These are phyloP conservation scores for Regulus satrapa DNA, from an alignment of 2,113 vertebrate species.

Conservation along the genomic window DNA sequence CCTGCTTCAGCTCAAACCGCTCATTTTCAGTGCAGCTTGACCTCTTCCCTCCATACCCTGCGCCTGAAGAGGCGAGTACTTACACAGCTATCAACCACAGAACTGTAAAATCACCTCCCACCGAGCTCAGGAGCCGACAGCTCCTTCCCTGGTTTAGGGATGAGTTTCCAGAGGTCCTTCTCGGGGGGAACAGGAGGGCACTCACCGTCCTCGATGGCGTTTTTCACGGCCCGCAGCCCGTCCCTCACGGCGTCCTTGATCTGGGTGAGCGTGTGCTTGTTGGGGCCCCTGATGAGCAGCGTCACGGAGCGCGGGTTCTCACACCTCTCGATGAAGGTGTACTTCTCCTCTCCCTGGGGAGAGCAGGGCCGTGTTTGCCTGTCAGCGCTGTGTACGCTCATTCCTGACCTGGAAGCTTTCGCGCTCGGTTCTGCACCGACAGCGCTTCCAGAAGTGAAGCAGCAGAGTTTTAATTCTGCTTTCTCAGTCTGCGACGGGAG, in stretches of 20 bases:
- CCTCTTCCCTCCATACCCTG: background rate
- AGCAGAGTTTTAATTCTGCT: background rate
- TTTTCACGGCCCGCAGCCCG: constrained; percentile 92
- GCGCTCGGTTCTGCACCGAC: background rate
- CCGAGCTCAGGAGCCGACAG: no score
- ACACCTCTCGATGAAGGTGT: constrained; percentile 94
- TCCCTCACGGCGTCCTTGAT: constrained; percentile 96
- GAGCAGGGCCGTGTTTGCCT: fast-evolving
- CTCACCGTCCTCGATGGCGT: constrained; percentile 96
- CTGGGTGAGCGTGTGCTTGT: constrained; percentile 93
- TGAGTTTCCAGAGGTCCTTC: background rate
- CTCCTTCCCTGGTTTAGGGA: background rate
- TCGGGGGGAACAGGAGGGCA: fast-evolving
- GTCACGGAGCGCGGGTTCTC: constrained; percentile 93
- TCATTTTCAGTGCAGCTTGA: background rate
- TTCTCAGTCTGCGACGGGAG: background rate
- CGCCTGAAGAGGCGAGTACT: background rate
- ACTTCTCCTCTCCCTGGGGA: constrained; percentile 93
- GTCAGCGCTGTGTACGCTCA: fast-evolving
- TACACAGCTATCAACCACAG: background rate
- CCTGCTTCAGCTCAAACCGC: background rate
- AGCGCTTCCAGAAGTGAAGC: background rate
- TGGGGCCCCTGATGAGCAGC: constrained; percentile 90
- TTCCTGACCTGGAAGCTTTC: background rate
- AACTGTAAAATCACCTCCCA: background rate